These are phyloP conservation scores for Brachionichthys hirsutus DNA, from an alignment of 2,113 vertebrate genomes.

Conservation along the genomic window DNA sequence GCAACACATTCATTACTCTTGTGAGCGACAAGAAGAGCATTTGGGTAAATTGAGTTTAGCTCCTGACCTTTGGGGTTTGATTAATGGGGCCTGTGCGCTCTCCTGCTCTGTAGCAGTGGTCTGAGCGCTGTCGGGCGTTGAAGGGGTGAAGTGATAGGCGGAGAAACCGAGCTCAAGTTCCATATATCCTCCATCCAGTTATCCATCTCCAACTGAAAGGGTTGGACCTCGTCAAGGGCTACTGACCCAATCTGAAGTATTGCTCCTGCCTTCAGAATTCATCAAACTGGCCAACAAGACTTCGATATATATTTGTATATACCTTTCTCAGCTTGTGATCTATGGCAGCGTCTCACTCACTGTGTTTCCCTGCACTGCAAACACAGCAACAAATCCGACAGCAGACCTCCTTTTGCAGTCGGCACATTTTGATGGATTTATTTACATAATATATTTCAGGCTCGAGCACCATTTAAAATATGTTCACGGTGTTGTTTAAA, in stretches of 20 bases:
- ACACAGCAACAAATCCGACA: constrained; percentile 15
- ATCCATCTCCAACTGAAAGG: constrained; percentile 59
- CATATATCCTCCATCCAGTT: constrained; percentile 56
- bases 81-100: constrained; percentile 72
- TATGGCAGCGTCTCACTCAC: constrained; percentile 9
- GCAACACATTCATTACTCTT: constrained; percentile 75
- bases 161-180: constrained; percentile 43
- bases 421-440: not conserved
- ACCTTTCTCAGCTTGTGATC: constrained; percentile 18
- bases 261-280: constrained; percentile 31
- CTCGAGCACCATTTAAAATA: constrained; percentile 13
- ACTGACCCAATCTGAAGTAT: constrained; percentile 43
- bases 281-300: constrained; percentile 46
- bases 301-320: constrained; percentile 15
- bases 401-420: not conserved
- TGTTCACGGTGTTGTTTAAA: constrained; percentile 28
- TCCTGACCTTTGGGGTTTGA: constrained; percentile 79
- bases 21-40: constrained; percentile 68
- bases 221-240: constrained; percentile 41
- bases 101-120: constrained; percentile 57
- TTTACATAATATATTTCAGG: constrained; percentile 13
- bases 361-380: not conserved
- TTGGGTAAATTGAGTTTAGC: constrained; percentile 79
- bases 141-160: constrained; percentile 55
- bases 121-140: constrained; percentile 46